Evolutionary conservation across 2,113 vertebrate genomes (phyloP).

Genomic region (Phylloscopus whistleri): DNA sequence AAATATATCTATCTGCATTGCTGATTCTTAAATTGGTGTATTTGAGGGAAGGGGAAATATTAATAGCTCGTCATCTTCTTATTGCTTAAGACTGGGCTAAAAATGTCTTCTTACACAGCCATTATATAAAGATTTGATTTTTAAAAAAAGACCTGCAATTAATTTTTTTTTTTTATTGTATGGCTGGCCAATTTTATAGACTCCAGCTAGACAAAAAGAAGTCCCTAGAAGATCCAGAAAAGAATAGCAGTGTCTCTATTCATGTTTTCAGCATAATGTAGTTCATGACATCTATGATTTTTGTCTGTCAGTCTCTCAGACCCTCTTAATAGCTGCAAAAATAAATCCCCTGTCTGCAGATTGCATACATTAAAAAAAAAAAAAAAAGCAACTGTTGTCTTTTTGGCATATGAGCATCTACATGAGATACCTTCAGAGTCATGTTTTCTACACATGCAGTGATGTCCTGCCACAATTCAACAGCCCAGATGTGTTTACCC

Average conservation of each 20-base stretch:
- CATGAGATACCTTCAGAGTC: background rate
- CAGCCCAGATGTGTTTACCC: background rate
- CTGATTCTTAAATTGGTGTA: background rate
- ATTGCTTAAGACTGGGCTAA: background rate
- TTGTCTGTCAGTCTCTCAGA: background rate
- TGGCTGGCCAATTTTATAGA: background rate
- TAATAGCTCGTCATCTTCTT: background rate
- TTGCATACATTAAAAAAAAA: background rate
- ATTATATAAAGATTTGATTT: background rate
- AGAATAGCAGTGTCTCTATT: background rate
- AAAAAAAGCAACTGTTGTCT: background rate
- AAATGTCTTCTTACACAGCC: background rate
- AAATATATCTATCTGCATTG: background rate
- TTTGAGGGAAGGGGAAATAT: background rate
- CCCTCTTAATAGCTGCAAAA: background rate
- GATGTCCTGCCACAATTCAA: background rate
- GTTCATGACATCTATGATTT: background rate
- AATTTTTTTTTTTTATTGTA: background rate
- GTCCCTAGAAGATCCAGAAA: background rate
- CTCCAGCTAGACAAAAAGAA: background rate
- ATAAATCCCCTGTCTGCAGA: background rate
- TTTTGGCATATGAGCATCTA: background rate
- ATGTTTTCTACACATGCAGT: background rate
- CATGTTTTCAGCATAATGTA: background rate
- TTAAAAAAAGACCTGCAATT: background rate